Evolutionary conservation across 2,797 vertebrate genomes (phyloP).

Genomic region (Aldrovandia affinis): DNA sequence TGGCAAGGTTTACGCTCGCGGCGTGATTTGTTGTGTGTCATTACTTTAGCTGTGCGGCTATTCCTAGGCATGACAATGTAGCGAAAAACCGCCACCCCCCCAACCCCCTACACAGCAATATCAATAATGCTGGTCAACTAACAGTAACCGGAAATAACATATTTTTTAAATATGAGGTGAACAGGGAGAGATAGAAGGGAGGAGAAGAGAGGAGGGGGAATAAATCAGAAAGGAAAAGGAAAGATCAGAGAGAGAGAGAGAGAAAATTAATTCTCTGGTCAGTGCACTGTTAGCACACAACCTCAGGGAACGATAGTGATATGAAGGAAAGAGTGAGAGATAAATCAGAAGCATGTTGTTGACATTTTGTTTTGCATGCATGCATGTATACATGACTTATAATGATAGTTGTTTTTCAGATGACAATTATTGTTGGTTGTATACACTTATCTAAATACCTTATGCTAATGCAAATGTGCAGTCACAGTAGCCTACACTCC

Average conservation of each 20-base stretch:
- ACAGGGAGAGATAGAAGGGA: background rate
- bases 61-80: slow-evolving; percentile 47
- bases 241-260: slow-evolving; percentile 42
- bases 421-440: background rate
- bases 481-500: background rate
- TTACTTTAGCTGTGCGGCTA: slow-evolving; percentile 36
- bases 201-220: slow-evolving; percentile 7
- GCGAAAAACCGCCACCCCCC: slow-evolving; percentile 31
- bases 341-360: background rate
- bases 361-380: background rate
- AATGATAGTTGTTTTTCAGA: background rate
- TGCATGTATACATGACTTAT: background rate
- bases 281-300: slow-evolving; percentile 64
- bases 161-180: background rate
- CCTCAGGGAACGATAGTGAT: slow-evolving; percentile 55
- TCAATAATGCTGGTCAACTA: background rate
- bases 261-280: slow-evolving; percentile 70
- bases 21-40: slow-evolving; percentile 38
- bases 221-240: slow-evolving; percentile 32
- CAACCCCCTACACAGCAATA: slow-evolving; percentile 21
- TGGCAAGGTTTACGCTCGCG: slow-evolving; percentile 21
- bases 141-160: background rate
- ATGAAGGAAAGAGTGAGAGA: slow-evolving; percentile 46
- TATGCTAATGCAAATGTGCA: background rate
- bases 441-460: background rate